Conservation (phyloP, 2,797 vertebrate species). For the Pantherophis alleghaniensis region DNA sequence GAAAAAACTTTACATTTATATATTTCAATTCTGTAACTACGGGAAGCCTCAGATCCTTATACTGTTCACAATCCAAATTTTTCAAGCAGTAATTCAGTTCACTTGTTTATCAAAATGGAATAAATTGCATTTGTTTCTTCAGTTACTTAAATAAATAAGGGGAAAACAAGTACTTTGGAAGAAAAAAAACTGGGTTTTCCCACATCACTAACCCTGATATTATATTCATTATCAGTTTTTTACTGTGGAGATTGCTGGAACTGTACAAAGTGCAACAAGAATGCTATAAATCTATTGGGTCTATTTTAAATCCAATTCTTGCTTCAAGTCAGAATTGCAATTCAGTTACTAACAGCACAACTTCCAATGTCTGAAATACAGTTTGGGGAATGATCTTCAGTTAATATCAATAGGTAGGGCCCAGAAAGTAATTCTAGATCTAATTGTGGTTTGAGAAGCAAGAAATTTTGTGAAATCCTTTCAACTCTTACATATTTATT, state of each 20-base stretch:
- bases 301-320: neutral
- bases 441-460: neutral
- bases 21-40: neutral
- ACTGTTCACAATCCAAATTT: neutral
- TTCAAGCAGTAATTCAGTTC: neutral
- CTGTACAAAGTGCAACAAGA: neutral
- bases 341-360: neutral
- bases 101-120: neutral
- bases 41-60: neutral
- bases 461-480: neutral
- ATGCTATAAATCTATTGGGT: neutral
- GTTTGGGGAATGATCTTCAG: neutral
- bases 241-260: neutral
- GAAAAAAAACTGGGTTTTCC: neutral
- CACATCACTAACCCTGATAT: neutral
- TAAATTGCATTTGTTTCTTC: neutral
- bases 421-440: neutral
- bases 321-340: neutral
- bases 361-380: neutral
- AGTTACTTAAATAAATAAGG: neutral
- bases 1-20: neutral
- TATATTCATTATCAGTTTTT: neutral
- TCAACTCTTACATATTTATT: neutral
- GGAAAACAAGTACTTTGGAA: neutral
- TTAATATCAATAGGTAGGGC: neutral